Conservation (phyloP, 2,797 vertebrate genomes). For the Phoebastria nigripes region DNA sequence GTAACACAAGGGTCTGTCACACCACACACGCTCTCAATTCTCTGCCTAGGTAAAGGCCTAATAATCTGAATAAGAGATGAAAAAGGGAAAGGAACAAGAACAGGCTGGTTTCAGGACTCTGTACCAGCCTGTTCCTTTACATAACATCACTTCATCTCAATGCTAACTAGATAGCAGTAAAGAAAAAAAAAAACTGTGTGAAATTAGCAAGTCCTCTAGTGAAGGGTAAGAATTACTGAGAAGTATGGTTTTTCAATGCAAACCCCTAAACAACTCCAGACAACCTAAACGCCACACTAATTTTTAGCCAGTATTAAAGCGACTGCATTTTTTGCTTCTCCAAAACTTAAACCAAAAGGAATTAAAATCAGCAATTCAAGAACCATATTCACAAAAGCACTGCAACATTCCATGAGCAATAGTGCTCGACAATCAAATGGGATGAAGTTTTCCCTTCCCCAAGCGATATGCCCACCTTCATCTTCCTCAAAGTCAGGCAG, state of each 20-base stretch:
- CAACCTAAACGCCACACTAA: accelerated
- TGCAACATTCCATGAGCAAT: too few relatives aligned
- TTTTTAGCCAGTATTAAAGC: not conserved
- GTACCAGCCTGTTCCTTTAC: not conserved
- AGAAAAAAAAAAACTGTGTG: too few relatives aligned
- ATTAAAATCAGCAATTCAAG: not conserved
- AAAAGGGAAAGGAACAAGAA: not conserved
- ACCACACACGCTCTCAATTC: not conserved
- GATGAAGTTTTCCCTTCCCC: not conserved
- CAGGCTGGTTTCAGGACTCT: not conserved
- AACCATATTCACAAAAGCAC: not conserved
- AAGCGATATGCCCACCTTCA: conserved; percentile 51
- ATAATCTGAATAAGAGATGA: not conserved
- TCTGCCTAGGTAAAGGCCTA: not conserved
- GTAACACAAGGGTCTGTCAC: not conserved
- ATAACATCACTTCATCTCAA: not conserved
- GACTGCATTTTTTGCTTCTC: not conserved
- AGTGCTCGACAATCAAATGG: accelerated
- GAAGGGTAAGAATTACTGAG: not conserved
- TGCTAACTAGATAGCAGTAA: not conserved
- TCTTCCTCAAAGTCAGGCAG: conserved; percentile 13
- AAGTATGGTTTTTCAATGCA: not conserved
- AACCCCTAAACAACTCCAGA: not conserved
- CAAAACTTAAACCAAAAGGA: not conserved
- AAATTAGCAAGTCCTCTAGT: not conserved